Percentiles rank a stretch among this genome's conserved stretches.
Evolutionary conservation across 2,888 invertebrate species (phyloP).

Genomic region (Petrolisthes cinctipes): DNA sequence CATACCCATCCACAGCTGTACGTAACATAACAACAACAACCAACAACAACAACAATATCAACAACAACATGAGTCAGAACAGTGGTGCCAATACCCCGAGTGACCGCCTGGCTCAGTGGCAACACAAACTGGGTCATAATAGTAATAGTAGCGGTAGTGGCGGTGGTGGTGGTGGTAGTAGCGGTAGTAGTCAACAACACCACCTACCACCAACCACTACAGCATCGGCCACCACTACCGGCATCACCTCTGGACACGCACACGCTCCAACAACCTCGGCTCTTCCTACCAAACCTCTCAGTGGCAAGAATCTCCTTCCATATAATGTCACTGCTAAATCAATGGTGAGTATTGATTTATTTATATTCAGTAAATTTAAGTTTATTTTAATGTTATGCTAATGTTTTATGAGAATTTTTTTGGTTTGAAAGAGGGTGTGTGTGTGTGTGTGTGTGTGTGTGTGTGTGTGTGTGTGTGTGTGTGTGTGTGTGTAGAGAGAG

Average conservation of each 20-base stretch:
- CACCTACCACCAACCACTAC: neutral
- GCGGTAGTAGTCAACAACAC: neutral
- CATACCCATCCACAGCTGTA: constrained; percentile 58
- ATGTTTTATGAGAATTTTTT: too few relatives aligned
- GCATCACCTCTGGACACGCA: constrained; percentile 40
- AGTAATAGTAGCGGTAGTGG: neutral
- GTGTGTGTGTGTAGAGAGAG: too few relatives aligned
- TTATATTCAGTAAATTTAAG: neutral
- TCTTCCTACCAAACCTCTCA: constrained; percentile 45
- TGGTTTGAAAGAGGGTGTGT: too few relatives aligned
- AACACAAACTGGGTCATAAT: constrained; percentile 38
- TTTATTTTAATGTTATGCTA: too few relatives aligned
- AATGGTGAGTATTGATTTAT: constrained; percentile 50
- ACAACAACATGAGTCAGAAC: constrained; percentile 28
- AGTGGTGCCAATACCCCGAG: constrained; percentile 46
- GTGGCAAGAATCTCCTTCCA: constrained; percentile 62
- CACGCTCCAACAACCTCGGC: constrained; percentile 28
- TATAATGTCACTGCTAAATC: constrained; percentile 65
- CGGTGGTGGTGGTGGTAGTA: neutral
- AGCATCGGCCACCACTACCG: constrained; percentile 8
- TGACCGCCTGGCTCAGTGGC: constrained; percentile 58
- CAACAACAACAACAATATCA: constrained; percentile 26
- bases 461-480: too few relatives aligned
- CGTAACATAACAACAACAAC: constrained; percentile 35
- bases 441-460: too few relatives aligned